Percentiles rank a stretch among this genome's conserved stretches.
Conservation (phyloP, 2,797 vertebrate genomes). For the Rhinophrynus dorsalis region DNA sequence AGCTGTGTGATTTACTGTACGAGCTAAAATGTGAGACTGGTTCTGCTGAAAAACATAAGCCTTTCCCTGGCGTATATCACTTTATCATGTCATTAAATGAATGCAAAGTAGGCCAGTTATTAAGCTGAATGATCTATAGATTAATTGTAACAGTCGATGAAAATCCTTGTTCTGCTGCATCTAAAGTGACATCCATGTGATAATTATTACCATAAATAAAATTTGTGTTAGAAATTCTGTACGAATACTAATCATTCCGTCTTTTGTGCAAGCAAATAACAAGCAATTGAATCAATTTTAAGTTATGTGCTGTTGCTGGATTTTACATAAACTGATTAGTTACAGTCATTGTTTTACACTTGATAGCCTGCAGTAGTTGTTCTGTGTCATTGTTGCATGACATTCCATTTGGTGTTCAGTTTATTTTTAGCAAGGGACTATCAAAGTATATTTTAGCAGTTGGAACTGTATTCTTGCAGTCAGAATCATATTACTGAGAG, state of each 20-base stretch:
- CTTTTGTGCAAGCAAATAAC: slow-evolving; percentile 22
- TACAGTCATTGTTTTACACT: slow-evolving; percentile 46
- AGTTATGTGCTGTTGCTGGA: slow-evolving; percentile 22
- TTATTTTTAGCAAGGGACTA: slow-evolving; percentile 89
- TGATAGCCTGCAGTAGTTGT: slow-evolving; percentile 43
- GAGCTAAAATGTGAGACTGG: background rate
- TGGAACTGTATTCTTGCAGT: slow-evolving; percentile 64
- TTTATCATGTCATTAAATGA: slow-evolving; percentile 25
- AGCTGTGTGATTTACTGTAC: slow-evolving; percentile 11
- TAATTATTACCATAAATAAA: slow-evolving; percentile 37
- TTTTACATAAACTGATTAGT: slow-evolving; percentile 42
- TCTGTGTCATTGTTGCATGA: slow-evolving; percentile 75
- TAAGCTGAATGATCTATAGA: slow-evolving; percentile 34
- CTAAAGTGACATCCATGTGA: slow-evolving; percentile 13
- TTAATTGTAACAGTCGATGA: slow-evolving; percentile 16
- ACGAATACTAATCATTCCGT: background rate
- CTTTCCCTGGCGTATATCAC: background rate
- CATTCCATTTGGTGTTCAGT: slow-evolving; percentile 74
- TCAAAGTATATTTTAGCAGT: slow-evolving; percentile 74
- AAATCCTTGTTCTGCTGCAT: slow-evolving; percentile 2
- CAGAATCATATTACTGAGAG: slow-evolving; percentile 65
- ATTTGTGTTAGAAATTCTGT: background rate
- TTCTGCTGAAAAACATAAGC: slow-evolving; percentile 11
- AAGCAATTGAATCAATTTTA: slow-evolving; percentile 27
- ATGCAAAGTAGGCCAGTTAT: slow-evolving; percentile 24